Conservation (phyloP, 2,888 invertebrate genomes). For the Drosophila ustulata region DNA sequence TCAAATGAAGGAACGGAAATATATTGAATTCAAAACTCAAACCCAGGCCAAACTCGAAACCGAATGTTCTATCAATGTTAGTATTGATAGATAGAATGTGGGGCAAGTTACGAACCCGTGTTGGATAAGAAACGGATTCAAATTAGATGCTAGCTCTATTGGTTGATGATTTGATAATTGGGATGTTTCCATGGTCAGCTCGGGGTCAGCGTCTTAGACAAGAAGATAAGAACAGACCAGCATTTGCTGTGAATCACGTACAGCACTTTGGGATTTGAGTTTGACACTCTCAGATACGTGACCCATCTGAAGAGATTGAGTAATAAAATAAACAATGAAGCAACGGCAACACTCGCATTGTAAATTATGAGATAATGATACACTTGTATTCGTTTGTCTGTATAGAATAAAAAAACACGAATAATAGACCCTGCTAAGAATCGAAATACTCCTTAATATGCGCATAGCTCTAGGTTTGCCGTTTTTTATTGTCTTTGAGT, state of each 20-base stretch:
- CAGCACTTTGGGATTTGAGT: slow-evolving; percentile 21
- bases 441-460: too few species aligned
- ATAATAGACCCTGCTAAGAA: too few species aligned
- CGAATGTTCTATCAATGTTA: slow-evolving; percentile 23
- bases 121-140: slow-evolving; percentile 50
- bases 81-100: slow-evolving; percentile 63
- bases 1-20: slow-evolving; percentile 54
- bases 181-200: slow-evolving; percentile 26
- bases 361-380: slow-evolving; percentile 36
- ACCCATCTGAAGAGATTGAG: slow-evolving; percentile 26
- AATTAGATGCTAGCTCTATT: slow-evolving; percentile 53
- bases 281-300: slow-evolving; percentile 24
- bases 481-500: slow-evolving; percentile 9
- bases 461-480: too few species aligned
- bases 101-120: slow-evolving; percentile 57
- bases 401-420: slow-evolving; percentile 18
- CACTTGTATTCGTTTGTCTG: slow-evolving; percentile 6
- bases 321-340: slow-evolving; percentile 35
- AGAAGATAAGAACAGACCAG: slow-evolving; percentile 6
- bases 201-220: slow-evolving; percentile 21
- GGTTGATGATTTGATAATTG: slow-evolving; percentile 35
- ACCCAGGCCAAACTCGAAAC: background rate
- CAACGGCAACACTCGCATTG: slow-evolving; percentile 28
- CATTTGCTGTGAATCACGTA: slow-evolving; percentile 41
- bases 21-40: slow-evolving; percentile 11